Evolutionary conservation across 2,113 vertebrate genomes (phyloP).

Genomic region (Cryptomyrus ogoouensis): DNA sequence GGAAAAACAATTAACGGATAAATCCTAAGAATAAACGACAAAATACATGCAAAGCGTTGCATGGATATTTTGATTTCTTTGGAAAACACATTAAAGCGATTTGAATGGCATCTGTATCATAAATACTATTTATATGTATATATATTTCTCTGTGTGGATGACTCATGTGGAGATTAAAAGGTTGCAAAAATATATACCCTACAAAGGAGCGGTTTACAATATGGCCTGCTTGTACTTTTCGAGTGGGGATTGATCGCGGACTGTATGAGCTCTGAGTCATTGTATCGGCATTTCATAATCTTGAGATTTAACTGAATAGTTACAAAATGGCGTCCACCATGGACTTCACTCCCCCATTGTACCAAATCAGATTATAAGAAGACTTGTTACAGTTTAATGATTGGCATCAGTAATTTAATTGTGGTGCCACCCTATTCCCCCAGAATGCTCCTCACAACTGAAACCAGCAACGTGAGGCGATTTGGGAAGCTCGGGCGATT

Average conservation of each 20-base stretch:
- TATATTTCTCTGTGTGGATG: not conserved
- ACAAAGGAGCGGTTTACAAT: not conserved
- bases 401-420: constrained; percentile 7
- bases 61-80: not conserved
- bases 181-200: not conserved
- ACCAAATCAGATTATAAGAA: not conserved
- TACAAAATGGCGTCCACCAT: not conserved
- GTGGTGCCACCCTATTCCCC: not conserved
- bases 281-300: not conserved
- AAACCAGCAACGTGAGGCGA: not conserved
- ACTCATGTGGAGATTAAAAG: not conserved
- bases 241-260: not conserved
- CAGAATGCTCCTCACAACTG: not conserved
- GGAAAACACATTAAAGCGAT: not conserved
- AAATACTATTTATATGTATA: not conserved
- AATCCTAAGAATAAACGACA: not conserved
- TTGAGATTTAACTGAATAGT: not conserved
- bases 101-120: not conserved
- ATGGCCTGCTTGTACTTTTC: not conserved
- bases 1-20: not conserved
- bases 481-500: not conserved
- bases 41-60: not conserved
- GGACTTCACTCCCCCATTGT: not conserved
- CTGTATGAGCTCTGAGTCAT: not conserved
- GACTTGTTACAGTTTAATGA: not conserved